phyloP scores from a whole-genome alignment of 1,140 invertebrate species.

The Formica exsecta region DNA sequence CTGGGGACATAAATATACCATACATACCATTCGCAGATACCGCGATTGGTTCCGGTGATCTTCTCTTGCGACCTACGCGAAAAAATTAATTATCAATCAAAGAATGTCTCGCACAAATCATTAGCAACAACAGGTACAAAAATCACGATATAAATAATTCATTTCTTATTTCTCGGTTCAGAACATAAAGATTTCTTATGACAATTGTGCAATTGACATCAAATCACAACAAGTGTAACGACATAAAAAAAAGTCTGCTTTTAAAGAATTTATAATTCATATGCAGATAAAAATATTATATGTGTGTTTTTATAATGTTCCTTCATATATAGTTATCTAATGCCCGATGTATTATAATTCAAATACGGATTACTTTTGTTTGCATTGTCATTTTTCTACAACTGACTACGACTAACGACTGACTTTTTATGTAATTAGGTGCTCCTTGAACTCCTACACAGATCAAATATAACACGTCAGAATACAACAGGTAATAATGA shows the following conservation, averaged over 20 bases:
- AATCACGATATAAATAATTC: background rate
- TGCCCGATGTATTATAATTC: constrained; percentile 21
- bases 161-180: background rate
- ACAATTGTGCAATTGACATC: background rate
- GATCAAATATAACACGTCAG: background rate
- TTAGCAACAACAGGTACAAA: background rate
- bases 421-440: constrained; percentile 11
- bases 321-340: background rate
- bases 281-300: background rate
- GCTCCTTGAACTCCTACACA: constrained; percentile 32
- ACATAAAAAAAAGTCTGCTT: background rate
- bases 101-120: background rate
- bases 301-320: background rate
- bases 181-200: background rate
- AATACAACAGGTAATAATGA: constrained; percentile 15
- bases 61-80: constrained; percentile 80
- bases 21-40: constrained; percentile 67
- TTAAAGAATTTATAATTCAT: background rate
- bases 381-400: constrained; percentile 29
- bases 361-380: background rate
- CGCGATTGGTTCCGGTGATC: constrained; percentile 71
- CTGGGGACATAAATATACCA: constrained; percentile 23
- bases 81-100: constrained; percentile 27
- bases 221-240: background rate
- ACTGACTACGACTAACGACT: too few species aligned